A percentile compares a stretch with the other conserved stretches of the same genome.
Conservation (phyloP, 2,888 invertebrate species). For the Corythucha ciliata region DNA sequence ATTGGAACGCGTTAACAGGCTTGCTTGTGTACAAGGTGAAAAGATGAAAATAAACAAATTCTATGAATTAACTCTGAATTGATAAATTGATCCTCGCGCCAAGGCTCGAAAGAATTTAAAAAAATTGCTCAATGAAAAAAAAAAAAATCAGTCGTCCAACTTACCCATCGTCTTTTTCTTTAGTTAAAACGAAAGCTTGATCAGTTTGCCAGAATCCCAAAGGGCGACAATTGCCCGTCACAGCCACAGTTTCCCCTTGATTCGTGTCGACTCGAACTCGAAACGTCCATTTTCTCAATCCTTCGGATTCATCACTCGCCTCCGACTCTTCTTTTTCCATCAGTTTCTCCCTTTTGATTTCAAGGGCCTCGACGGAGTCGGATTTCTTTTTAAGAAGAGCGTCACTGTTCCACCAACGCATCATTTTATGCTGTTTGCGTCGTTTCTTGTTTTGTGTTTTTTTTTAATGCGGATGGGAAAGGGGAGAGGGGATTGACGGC, state of each 20-base stretch:
- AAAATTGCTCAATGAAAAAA: neutral
- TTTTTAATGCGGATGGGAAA: too few relatives aligned
- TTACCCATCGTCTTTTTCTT: slow-evolving; percentile 30
- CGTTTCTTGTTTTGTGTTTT: too few relatives aligned
- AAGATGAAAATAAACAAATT: slow-evolving; percentile 3
- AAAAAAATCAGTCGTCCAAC: slow-evolving; percentile 5
- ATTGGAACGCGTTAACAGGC: too few relatives aligned
- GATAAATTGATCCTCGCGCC: too few relatives aligned
- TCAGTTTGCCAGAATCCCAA: slow-evolving; percentile 64
- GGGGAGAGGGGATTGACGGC: too few relatives aligned
- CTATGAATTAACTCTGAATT: neutral
- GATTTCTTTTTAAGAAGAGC: slow-evolving; percentile 25
- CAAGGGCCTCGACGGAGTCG: slow-evolving; percentile 7
- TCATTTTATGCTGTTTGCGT: too few relatives aligned
- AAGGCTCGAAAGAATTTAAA: neutral
- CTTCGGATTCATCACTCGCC: slow-evolving; percentile 3
- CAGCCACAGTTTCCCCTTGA: slow-evolving; percentile 56
- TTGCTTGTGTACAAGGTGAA: too few relatives aligned
- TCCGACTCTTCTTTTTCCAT: neutral
- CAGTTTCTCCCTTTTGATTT: slow-evolving; percentile 6
- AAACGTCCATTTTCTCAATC: slow-evolving; percentile 40
- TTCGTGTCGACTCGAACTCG: slow-evolving; percentile 47
- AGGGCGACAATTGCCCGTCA: slow-evolving; percentile 57
- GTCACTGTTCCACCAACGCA: slow-evolving; percentile 31
- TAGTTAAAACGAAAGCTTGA: slow-evolving; percentile 48